Evolutionary conservation across 1,140 invertebrate genomes (phyloP).

Genomic region (Conus betulinus): DNA sequence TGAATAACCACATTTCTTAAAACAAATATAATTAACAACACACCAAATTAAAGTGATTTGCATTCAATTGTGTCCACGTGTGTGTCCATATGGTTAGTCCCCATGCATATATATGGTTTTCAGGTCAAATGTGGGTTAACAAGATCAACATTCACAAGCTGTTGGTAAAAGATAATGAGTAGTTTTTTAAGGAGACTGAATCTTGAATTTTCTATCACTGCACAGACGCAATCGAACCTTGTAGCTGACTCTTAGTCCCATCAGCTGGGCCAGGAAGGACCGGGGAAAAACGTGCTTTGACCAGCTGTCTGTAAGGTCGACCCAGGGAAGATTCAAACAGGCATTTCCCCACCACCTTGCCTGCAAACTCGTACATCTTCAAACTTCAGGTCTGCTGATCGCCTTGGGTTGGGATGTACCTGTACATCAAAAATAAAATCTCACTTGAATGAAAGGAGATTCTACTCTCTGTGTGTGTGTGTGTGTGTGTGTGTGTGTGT

Average conservation of each 20-base stretch:
- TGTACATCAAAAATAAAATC: conserved; percentile 30
- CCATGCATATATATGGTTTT: no score
- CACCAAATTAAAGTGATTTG: no score
- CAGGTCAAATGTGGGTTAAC: no score
- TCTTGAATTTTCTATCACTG: no score
- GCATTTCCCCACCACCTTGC: conserved; percentile 95
- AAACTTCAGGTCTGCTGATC: conserved; percentile 83
- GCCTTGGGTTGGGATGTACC: conserved; percentile 91
- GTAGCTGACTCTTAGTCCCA: conserved; percentile 93
- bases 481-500: neutral
- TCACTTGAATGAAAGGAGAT: neutral
- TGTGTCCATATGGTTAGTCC: no score
- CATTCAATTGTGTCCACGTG: no score
- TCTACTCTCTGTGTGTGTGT: neutral
- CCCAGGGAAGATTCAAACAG: conserved; percentile 93
- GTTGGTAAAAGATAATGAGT: no score
- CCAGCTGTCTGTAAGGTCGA: conserved; percentile 89
- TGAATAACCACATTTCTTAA: no score
- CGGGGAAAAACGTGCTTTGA: conserved; percentile 91
- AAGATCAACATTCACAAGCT: no score
- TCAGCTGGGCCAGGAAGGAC: conserved; percentile 95
- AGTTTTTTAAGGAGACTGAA: no score
- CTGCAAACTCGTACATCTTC: conserved; percentile 95
- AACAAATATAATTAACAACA: no score
- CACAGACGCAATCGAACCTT: conserved; percentile 78